Base-by-base conservation (phyloP, 2,797 vertebrate genomes). In the Spinibarbus caldwelli region DNA sequence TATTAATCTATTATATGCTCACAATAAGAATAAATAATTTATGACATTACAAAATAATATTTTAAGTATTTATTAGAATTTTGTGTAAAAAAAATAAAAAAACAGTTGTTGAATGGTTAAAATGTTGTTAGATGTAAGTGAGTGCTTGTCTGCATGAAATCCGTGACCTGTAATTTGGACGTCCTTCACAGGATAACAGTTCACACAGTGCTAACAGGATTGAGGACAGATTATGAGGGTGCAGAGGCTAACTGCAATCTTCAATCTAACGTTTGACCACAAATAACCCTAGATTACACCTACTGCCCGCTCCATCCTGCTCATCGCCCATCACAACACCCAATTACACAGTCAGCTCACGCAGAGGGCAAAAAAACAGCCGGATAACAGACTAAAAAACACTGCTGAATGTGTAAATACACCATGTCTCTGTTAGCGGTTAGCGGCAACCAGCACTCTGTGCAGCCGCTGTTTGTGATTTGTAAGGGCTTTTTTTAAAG, bases 221-320 rank as follows among this genome's bases (percentile, higher is more conserved):
- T 85, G 47, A 79, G 67, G 76, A 64, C 21, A 85, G 83, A 85
- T 85, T 85, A 71, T 64, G 49, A 85, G 64, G 59, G 10, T 64
- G 23, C 41, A 19, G 31, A 76, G 64, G 47, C 75, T 71, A 78
- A 84, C 49, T 68, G 73, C 1, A 17, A 84, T 26, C 83, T 57
- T 52, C 49, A 47, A 41, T 72, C 83, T 70, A 78, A 43, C 59
- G 5, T 77, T 70, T 47, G 38, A 72, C 66, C 76, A 59, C 76
- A 85, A 85, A 79, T 85, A 85, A 79, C 76, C 76, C 47, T 52
- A 71, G 83, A 85, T 79, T 72, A 85, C 49, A 59, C 21, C 36
- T 59, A 2, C 21, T n/a, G 36, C 8, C 14, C 19, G 1, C 36
- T 78, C 52, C 26, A 59, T 43, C 47, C 76, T 45, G 66, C 29